Evolutionary conservation across 1,140 invertebrate species (phyloP).

Genomic region (Homarus americanus): DNA sequence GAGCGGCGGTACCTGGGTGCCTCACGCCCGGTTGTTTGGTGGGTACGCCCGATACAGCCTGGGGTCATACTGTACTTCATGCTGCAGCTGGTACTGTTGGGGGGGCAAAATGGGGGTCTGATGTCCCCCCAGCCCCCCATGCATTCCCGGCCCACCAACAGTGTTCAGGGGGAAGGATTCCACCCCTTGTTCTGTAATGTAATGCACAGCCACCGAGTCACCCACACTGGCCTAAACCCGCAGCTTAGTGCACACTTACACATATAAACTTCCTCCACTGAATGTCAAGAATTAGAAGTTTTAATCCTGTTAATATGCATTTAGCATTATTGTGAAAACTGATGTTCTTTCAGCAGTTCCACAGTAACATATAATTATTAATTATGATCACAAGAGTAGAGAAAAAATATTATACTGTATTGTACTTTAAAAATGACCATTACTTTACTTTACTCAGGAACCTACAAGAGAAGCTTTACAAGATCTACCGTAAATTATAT

Average conservation of each 20-base stretch:
- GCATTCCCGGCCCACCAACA: constrained; percentile 58
- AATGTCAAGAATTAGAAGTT: not conserved
- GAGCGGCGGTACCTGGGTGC: constrained; percentile 50
- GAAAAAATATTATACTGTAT: too few species aligned
- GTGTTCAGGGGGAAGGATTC: constrained; percentile 62
- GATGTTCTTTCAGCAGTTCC: not conserved
- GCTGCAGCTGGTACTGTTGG: constrained; percentile 57
- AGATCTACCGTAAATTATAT: too few species aligned
- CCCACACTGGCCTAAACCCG: not conserved
- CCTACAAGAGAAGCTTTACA: too few species aligned
- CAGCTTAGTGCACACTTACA: not conserved
- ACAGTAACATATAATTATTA: not conserved
- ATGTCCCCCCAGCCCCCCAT: constrained; percentile 48
- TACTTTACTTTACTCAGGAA: too few species aligned
- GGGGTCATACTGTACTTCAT: constrained; percentile 53
- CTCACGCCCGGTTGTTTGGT: constrained; percentile 59
- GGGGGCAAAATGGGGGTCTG: constrained; percentile 44
- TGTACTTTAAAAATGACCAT: too few species aligned
- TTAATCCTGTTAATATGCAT: not conserved
- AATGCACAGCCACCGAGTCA: constrained; percentile 47
- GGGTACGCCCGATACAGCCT: constrained; percentile 59
- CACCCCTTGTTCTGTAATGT: constrained; percentile 60
- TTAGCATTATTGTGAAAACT: not conserved
- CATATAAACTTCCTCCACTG: not conserved
- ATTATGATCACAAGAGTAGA: too few species aligned